Conservation (phyloP, 2,888 invertebrate genomes). For the Callosobruchus maculatus region DNA sequence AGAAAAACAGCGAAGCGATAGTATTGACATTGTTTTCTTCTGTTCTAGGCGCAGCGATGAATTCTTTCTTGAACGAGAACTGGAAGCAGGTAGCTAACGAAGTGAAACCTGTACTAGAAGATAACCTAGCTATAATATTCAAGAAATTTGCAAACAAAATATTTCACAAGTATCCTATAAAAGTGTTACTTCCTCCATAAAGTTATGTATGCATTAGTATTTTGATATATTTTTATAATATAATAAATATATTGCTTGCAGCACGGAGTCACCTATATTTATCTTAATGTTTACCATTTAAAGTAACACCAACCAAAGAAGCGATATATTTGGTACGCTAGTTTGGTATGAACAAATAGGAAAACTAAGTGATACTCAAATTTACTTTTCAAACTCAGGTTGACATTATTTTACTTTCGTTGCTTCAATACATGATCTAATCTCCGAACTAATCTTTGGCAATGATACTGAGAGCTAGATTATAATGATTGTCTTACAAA, state of each 20-base stretch:
- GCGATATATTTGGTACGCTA: no score
- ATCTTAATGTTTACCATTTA: background rate
- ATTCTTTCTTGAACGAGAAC: constrained; percentile 73
- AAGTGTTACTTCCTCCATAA: constrained; percentile 53
- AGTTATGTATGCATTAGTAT: background rate
- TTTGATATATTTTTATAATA: background rate
- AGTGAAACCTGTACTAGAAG: constrained; percentile 67
- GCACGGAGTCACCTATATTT: background rate
- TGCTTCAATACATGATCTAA: no score
- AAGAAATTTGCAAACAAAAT: constrained; percentile 59
- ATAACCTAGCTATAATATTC: constrained; percentile 56
- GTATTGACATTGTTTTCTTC: constrained; percentile 7
- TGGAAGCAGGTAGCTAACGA: constrained; percentile 70
- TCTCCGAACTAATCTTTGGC: no score
- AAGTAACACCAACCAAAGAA: no score
- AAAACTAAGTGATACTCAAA: no score
- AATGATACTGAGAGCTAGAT: no score
- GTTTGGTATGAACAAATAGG: no score
- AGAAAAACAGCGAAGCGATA: no score
- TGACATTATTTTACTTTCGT: no score
- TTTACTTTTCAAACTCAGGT: no score
- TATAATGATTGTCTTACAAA: no score
- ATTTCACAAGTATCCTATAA: constrained; percentile 57
- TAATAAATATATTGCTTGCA: background rate
- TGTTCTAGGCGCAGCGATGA: constrained; percentile 64